Evolutionary conservation across 2,113 vertebrate genomes (phyloP), one percentile per base, ranked within the genome.

Genomic region (Thomomys bottae): DNA sequence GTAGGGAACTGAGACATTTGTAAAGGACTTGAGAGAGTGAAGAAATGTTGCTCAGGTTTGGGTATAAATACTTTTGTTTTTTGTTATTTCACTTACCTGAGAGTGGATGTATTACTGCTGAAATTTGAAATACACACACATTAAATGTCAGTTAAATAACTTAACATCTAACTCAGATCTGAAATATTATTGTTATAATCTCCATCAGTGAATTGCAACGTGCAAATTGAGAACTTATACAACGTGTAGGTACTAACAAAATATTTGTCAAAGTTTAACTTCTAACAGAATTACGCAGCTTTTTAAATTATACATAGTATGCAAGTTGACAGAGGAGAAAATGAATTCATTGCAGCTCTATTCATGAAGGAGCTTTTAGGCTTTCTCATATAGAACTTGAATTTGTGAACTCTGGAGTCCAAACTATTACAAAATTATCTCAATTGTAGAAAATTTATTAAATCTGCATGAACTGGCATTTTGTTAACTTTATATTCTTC

Each of bases 241-340:
- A 76, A 89, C 81, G 76, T 63, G 28, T 83, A 12, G 34, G 42
- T 34, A 83, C 24, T n/a, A 70, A 63, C 21, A 70, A 83, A 77
- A 36, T 24, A 6, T 83, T 87, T 88, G 15, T 78, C 63, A 83
- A 66, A 36, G 26, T 88, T 78, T 57, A 91, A 91, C 32, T 91
- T 88, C 18, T 72, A 83, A 78, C 36, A 9, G 71, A 78, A 78
- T 36, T 11, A 89, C n/a, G 5, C 79, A 73, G 24, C 23, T 73
- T 81, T 12, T 67, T 28, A 61, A 59, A 72, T 73, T 90, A 14
- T 71, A 83, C 82, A 67, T 88, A 61, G 7, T 40, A 70, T 59
- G 49, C 8, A 59, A 49, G 59, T 6, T 84, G 42, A 66, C 26
- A 45, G 17, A 49, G 79, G 64, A 84, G 32, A 40, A 67, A 84